phyloP scores from a whole-genome alignment of 2,888 invertebrate genomes.

The Apodemia duryi region DNA sequence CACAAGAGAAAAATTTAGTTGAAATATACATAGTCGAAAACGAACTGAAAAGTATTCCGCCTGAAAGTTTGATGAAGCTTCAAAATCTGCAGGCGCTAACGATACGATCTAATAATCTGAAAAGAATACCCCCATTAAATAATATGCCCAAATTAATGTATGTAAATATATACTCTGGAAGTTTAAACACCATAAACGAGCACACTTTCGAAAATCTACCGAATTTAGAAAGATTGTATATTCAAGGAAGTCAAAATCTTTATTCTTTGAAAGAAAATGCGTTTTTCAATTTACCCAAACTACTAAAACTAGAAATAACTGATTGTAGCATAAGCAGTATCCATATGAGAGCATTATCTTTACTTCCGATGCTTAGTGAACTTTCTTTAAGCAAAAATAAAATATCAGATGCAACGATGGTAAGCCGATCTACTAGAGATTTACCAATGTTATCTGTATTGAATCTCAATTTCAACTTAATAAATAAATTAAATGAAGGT shows the following conservation, averaged over 20 bases:
- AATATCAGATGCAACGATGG: constrained; percentile 88
- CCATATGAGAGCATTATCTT: constrained; percentile 86
- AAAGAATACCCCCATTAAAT: constrained; percentile 86
- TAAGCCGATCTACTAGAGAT: constrained; percentile 88
- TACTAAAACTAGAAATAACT: constrained; percentile 86
- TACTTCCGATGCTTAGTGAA: constrained; percentile 84
- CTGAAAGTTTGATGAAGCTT: constrained; percentile 87
- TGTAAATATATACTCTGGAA: constrained; percentile 84
- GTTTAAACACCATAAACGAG: constrained; percentile 82
- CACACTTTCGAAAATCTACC: constrained; percentile 85
- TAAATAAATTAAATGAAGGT: constrained; percentile 85
- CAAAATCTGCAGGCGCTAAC: constrained; percentile 90
- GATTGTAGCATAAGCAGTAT: constrained; percentile 87
- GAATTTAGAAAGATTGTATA: constrained; percentile 85
- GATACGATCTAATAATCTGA: constrained; percentile 86
- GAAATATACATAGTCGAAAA: constrained; percentile 93
- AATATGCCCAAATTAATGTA: constrained; percentile 86
- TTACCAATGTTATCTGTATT: constrained; percentile 85
- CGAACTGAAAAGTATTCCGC: constrained; percentile 86
- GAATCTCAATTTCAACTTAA: constrained; percentile 84
- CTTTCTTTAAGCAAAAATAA: constrained; percentile 85
- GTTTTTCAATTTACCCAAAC: constrained; percentile 83
- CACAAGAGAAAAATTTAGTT: constrained; percentile 86
- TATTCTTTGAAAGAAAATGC: constrained; percentile 85
- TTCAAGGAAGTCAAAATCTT: constrained; percentile 84